Conservation (phyloP, 2,888 invertebrate genomes). For the Camptogramma bilineatum region DNA sequence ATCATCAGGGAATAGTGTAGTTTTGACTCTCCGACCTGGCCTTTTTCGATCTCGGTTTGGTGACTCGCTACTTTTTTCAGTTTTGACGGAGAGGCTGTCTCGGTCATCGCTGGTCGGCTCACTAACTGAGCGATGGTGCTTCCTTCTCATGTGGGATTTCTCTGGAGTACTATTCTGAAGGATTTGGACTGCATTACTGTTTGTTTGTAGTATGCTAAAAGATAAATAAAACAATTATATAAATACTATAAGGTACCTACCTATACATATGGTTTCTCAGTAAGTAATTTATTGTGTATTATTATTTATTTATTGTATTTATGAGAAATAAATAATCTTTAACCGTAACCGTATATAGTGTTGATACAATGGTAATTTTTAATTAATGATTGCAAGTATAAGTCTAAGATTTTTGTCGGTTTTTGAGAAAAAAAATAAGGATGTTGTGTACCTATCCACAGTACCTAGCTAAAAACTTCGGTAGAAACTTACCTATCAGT, state of each 20-base stretch:
- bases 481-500: constrained; percentile 75
- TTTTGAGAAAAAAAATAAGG: background rate
- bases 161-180: constrained; percentile 73
- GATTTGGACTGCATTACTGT: constrained; percentile 67
- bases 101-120: constrained; percentile 75
- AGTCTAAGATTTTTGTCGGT: too few relatives aligned
- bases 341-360: too few relatives aligned
- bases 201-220: constrained; percentile 73
- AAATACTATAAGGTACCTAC: too few relatives aligned
- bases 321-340: too few relatives aligned
- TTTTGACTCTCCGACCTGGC: constrained; percentile 71
- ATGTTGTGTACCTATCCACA: background rate
- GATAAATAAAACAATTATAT: constrained; percentile 28
- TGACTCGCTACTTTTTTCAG: constrained; percentile 66
- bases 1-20: constrained; percentile 73
- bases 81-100: constrained; percentile 62
- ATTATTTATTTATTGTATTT: too few relatives aligned
- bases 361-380: too few relatives aligned
- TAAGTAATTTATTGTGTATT: too few relatives aligned
- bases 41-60: constrained; percentile 70
- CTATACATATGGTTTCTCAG: too few relatives aligned
- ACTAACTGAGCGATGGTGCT: constrained; percentile 72
- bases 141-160: constrained; percentile 61
- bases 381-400: too few relatives aligned
- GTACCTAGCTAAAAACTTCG: background rate